phyloP scores from a whole-genome alignment of 2,888 invertebrate genomes.

The Drosophila neotestacea region DNA sequence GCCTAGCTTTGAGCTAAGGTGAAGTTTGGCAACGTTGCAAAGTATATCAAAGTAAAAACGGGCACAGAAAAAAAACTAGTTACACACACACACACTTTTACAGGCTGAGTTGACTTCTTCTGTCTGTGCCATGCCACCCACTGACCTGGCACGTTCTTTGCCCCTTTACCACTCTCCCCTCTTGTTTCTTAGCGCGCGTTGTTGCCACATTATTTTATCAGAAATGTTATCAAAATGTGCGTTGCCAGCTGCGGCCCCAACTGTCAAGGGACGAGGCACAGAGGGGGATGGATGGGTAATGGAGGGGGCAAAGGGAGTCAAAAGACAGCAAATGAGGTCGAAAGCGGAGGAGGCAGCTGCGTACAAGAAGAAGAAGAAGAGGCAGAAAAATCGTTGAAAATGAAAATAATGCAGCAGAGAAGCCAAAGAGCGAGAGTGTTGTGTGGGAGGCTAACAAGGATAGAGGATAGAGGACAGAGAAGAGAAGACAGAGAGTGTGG shows the following conservation, averaged over 20 bases:
- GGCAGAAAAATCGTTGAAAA: slow-evolving; percentile 67
- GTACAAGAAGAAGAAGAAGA: slow-evolving; percentile 26
- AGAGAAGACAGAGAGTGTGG: slow-evolving; percentile 12
- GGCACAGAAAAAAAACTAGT: slow-evolving; percentile 69
- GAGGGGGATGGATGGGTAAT: background rate
- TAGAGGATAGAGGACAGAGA: background rate
- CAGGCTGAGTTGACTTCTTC: slow-evolving; percentile 46
- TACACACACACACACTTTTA: slow-evolving; percentile 44
- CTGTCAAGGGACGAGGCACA: slow-evolving; percentile 19
- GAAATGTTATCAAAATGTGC: slow-evolving; percentile 80
- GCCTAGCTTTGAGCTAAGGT: slow-evolving; percentile 37
- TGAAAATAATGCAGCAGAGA: slow-evolving; percentile 74
- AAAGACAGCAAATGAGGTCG: slow-evolving; percentile 69
- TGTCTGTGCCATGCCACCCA: slow-evolving; percentile 72
- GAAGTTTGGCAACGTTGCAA: slow-evolving; percentile 70
- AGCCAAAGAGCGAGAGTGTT: slow-evolving; percentile 57
- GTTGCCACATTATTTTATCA: slow-evolving; percentile 81
- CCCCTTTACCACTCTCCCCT: background rate
- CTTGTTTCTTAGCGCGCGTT: slow-evolving; percentile 49
- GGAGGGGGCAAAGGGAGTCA: slow-evolving; percentile 5
- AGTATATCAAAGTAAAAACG: slow-evolving; percentile 76
- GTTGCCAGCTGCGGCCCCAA: slow-evolving; percentile 72
- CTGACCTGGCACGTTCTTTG: slow-evolving; percentile 75
- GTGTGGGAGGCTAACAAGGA: slow-evolving; percentile 12
- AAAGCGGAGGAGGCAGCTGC: slow-evolving; percentile 20